These are phyloP conservation scores for Butastur rufipennis DNA, from an alignment of 2,113 vertebrate species.

Conservation along the genomic window DNA sequence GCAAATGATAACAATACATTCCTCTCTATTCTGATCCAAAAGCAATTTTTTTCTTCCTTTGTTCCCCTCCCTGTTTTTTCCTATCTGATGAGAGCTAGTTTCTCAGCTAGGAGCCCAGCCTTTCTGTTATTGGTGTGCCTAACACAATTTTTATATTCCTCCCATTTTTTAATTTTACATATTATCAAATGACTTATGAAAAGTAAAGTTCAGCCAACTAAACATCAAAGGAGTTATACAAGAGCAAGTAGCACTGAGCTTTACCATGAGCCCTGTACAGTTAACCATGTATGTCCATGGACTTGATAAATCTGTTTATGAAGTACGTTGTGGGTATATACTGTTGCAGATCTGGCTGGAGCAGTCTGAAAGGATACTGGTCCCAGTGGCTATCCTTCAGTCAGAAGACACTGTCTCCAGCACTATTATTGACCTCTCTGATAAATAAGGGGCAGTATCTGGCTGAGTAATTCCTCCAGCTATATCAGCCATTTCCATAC, in stretches of 20 bases:
- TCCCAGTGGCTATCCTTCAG: neutral
- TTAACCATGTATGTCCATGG: neutral
- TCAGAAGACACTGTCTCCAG: neutral
- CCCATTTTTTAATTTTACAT: neutral
- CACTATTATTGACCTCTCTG: neutral
- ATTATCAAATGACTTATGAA: neutral
- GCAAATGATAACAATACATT: neutral
- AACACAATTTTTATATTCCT: neutral
- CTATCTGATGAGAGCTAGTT: neutral
- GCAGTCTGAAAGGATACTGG: neutral
- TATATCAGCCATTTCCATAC: neutral
- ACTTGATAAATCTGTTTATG: neutral
- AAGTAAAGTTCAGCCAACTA: constrained; percentile 10
- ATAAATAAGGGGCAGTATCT: neutral
- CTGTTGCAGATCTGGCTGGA: neutral
- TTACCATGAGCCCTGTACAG: neutral
- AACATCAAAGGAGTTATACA: neutral
- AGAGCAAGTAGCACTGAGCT: neutral
- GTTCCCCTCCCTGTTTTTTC: constrained; percentile 42
- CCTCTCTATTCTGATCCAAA: constrained; percentile 9
- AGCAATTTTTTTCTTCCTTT: constrained; percentile 19
- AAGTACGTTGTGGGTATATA: neutral
- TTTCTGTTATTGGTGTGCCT: neutral
- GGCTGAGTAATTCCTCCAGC: neutral
- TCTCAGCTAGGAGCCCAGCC: neutral